Conservation (phyloP, 2,113 vertebrate genomes). For the Neolamprologus modestus region DNA sequence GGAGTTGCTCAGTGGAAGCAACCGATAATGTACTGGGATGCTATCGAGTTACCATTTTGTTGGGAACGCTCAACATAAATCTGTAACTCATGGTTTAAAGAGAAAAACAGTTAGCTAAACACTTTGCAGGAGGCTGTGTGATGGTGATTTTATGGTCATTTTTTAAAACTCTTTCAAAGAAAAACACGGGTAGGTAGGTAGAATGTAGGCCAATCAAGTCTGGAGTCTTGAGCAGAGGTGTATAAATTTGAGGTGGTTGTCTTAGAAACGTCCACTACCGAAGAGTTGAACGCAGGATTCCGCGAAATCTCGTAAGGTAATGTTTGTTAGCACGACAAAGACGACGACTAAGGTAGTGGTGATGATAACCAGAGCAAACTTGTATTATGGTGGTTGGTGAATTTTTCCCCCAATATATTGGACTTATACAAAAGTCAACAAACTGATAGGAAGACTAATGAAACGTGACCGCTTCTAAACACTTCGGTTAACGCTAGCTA, state of each 20-base stretch:
- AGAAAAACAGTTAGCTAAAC: background rate
- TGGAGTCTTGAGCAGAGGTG: background rate
- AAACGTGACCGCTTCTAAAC: background rate
- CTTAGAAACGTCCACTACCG: slow-evolving; percentile 34
- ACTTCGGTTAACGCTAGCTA: background rate
- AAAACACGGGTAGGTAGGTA: slow-evolving; percentile 18
- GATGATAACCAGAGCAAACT: background rate
- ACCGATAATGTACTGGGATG: slow-evolving; percentile 1
- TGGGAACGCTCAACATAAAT: background rate
- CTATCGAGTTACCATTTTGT: background rate
- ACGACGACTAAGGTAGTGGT: background rate
- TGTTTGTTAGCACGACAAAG: background rate
- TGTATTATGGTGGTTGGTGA: rapidly evolving
- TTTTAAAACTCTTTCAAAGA: background rate
- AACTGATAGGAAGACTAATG: background rate
- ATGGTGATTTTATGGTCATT: background rate
- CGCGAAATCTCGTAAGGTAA: slow-evolving; percentile 15
- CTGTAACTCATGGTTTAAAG: background rate
- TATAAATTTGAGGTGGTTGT: slow-evolving; percentile 64
- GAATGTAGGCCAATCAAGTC: slow-evolving; percentile 51
- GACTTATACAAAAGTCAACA: background rate
- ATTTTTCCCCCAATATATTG: rapidly evolving
- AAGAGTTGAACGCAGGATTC: slow-evolving; percentile 21
- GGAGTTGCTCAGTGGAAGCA: background rate
- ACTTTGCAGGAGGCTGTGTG: background rate